Evolutionary conservation across 2,797 vertebrate genomes (phyloP).

Genomic region (Premnoplex brunnescens): DNA sequence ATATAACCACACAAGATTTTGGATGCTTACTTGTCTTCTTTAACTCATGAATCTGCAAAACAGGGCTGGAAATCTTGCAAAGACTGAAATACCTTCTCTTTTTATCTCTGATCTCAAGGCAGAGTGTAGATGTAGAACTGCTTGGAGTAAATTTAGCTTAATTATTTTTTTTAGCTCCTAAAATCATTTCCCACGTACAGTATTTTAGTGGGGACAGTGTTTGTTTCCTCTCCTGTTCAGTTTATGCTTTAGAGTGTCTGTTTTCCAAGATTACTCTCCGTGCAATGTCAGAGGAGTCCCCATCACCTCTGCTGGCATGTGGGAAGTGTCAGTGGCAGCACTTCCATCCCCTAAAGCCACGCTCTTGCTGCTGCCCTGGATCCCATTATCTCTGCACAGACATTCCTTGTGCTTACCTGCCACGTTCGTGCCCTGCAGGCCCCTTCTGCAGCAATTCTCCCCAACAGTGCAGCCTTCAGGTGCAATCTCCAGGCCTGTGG

Average conservation of each 20-base stretch:
- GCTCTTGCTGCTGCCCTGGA: background rate
- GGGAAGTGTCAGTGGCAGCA: background rate
- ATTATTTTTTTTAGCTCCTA: background rate
- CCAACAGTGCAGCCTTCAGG: slow-evolving; percentile 17
- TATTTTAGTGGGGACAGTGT: background rate
- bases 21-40: background rate
- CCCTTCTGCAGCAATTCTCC: background rate
- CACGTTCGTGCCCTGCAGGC: slow-evolving; percentile 9
- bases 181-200: background rate
- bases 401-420: background rate
- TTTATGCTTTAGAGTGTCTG: background rate
- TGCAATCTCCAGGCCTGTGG: background rate
- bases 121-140: background rate
- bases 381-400: slow-evolving; percentile 5
- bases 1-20: background rate
- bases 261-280: background rate
- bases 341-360: slow-evolving; percentile 6
- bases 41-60: background rate
- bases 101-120: background rate
- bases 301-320: background rate
- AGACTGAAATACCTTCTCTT: background rate
- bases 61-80: background rate
- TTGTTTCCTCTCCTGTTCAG: background rate
- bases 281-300: background rate
- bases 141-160: background rate